Evolutionary conservation across 1,140 invertebrate species (phyloP).

Genomic region (Thalassaphorura encarpata): DNA sequence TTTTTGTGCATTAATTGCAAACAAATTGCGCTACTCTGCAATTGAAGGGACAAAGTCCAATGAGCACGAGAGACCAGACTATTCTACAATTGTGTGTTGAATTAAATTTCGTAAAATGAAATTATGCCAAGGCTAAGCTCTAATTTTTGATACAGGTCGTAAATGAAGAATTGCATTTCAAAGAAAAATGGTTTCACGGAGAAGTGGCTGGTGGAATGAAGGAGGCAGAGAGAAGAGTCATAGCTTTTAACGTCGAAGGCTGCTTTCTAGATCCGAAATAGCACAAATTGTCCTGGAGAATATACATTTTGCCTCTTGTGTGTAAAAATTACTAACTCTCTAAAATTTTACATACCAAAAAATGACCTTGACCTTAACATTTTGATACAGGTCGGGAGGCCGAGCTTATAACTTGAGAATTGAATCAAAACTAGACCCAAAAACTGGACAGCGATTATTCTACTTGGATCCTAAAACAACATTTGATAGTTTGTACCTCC

Average conservation of each 20-base stretch:
- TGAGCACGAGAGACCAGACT: conserved; percentile 44
- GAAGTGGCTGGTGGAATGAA: conserved; percentile 55
- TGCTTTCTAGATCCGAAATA: conserved; percentile 88
- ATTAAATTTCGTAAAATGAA: too few species aligned
- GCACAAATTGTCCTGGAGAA: conserved; percentile 90
- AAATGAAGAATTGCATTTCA: conserved; percentile 77
- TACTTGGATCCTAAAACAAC: conserved; percentile 77
- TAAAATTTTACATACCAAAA: too few species aligned
- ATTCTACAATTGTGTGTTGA: background rate
- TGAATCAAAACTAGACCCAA: conserved; percentile 71
- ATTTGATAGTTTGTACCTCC: conserved; percentile 84
- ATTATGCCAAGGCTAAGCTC: too few species aligned
- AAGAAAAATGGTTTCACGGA: conserved; percentile 93
- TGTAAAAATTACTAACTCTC: conserved; percentile 15
- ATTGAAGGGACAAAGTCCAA: conserved; percentile 39
- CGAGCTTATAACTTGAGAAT: conserved; percentile 88
- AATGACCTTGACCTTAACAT: too few species aligned
- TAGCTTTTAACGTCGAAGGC: conserved; percentile 51
- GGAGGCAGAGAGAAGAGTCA: conserved; percentile 64
- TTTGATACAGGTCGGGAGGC: conserved; percentile 55
- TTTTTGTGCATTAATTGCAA: conserved; percentile 81
- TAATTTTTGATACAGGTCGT: too few species aligned
- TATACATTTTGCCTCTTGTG: conserved; percentile 87
- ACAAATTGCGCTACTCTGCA: conserved; percentile 78
- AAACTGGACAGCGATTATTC: conserved; percentile 57